Percentiles rank a stretch among this genome's conserved stretches.
phyloP scores from a whole-genome alignment of 2,113 vertebrate species.

The Nothocercus julius region DNA sequence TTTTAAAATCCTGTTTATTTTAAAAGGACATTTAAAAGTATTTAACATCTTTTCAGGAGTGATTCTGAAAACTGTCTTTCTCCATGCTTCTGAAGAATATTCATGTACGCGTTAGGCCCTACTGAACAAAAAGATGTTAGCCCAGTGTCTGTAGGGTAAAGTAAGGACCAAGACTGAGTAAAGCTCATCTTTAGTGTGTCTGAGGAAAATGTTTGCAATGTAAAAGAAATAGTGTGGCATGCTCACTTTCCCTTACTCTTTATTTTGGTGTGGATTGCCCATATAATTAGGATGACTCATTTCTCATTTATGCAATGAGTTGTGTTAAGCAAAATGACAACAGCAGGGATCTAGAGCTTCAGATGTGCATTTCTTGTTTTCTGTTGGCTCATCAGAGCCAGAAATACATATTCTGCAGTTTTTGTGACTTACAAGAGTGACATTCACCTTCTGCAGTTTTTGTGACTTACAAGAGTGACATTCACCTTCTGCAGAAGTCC shows the following conservation, averaged over 20 bases:
- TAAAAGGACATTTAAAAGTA: not conserved
- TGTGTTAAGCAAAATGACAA: not conserved
- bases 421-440: not conserved
- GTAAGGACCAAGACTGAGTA: not conserved
- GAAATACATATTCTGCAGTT: not conserved
- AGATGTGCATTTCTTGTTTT: not conserved
- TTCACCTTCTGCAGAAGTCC: not conserved
- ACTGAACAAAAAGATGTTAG: not conserved
- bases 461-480: not conserved
- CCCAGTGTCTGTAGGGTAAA: not conserved
- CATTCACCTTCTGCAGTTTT: slow-evolving; percentile 10
- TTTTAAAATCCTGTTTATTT: slow-evolving; percentile 41
- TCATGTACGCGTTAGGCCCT: not conserved
- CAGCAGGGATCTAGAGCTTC: not conserved
- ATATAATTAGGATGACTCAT: not conserved
- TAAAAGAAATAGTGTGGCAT: not conserved
- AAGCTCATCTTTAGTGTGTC: not conserved
- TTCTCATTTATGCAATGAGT: not conserved
- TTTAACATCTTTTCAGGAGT: not conserved
- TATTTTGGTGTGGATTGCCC: not conserved
- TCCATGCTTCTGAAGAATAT: not conserved
- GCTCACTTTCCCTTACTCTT: not conserved
- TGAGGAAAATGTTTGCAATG: not conserved
- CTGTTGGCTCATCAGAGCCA: not conserved
- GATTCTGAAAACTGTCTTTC: slow-evolving; percentile 12